Conservation (phyloP, 2,888 invertebrate species). For the Ligdia adustata region DNA sequence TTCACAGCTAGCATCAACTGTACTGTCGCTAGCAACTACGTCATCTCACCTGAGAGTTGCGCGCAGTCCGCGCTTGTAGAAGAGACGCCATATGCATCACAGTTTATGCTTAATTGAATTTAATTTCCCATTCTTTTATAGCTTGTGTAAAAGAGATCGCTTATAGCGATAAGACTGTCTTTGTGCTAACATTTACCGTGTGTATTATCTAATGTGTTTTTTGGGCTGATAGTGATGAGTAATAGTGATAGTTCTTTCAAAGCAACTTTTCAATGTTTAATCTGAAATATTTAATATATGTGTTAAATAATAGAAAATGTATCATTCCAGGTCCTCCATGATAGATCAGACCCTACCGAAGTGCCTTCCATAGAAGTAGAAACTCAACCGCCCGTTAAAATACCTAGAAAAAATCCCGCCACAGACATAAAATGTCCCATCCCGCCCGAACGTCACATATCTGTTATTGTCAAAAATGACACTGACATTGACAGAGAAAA, state of each 20-base stretch:
- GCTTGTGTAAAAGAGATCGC: too few species aligned
- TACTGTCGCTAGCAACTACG: constrained; percentile 75
- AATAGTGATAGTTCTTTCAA: too few species aligned
- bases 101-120: too few species aligned
- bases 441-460: constrained; percentile 31
- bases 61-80: constrained; percentile 64
- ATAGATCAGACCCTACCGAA: constrained; percentile 48
- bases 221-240: too few species aligned
- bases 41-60: constrained; percentile 64
- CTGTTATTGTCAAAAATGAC: constrained; percentile 30
- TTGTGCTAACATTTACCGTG: too few species aligned
- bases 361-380: constrained; percentile 55
- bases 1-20: constrained; percentile 76
- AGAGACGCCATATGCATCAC: constrained; percentile 51
- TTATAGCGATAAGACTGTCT: too few species aligned
- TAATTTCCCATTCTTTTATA: too few species aligned
- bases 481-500: constrained; percentile 20
- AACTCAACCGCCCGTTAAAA: constrained; percentile 25
- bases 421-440: constrained; percentile 44
- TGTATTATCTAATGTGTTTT: too few species aligned
- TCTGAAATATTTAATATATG: too few species aligned
- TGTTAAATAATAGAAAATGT: not conserved
- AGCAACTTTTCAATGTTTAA: too few species aligned
- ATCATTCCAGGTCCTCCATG: constrained; percentile 47
- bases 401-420: constrained; percentile 37